Percentiles rank a stretch among this genome's conserved stretches.
phyloP scores from a whole-genome alignment of 2,888 invertebrate species.

The Leucophenga montana region DNA sequence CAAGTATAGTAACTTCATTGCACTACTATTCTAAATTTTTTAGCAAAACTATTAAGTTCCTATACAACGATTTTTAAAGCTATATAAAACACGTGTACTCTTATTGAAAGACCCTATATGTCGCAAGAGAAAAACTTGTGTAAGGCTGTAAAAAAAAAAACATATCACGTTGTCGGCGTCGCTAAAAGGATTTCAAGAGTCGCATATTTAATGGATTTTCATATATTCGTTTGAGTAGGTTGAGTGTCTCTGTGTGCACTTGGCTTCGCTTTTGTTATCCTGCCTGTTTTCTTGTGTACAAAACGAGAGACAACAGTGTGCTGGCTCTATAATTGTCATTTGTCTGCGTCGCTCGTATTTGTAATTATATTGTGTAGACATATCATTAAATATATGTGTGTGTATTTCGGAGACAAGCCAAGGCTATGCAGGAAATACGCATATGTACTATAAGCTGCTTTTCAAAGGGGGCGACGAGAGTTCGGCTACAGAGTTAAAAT shows the following conservation, averaged over 20 bases:
- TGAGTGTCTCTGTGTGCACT: not conserved
- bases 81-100: too few relatives aligned
- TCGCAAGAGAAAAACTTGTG: too few relatives aligned
- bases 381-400: conserved; percentile 16
- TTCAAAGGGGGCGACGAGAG: not conserved
- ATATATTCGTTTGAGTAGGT: not conserved
- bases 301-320: not conserved
- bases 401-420: not conserved
- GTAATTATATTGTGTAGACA: conserved; percentile 20
- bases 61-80: too few relatives aligned
- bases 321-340: conserved; percentile 11
- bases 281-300: not conserved
- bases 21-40: too few relatives aligned
- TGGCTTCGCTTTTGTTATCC: not conserved
- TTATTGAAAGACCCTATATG: too few relatives aligned
- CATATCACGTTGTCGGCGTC: not conserved
- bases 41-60: too few relatives aligned
- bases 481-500: not conserved
- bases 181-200: conserved; percentile 20
- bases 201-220: conserved; percentile 19
- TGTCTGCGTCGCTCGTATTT: not conserved
- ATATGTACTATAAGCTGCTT: not conserved
- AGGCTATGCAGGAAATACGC: too few relatives aligned
- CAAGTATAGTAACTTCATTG: too few relatives aligned
- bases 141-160: too few relatives aligned